Conservation (phyloP, 2,888 invertebrate species). For the Cyclophora punctaria region DNA sequence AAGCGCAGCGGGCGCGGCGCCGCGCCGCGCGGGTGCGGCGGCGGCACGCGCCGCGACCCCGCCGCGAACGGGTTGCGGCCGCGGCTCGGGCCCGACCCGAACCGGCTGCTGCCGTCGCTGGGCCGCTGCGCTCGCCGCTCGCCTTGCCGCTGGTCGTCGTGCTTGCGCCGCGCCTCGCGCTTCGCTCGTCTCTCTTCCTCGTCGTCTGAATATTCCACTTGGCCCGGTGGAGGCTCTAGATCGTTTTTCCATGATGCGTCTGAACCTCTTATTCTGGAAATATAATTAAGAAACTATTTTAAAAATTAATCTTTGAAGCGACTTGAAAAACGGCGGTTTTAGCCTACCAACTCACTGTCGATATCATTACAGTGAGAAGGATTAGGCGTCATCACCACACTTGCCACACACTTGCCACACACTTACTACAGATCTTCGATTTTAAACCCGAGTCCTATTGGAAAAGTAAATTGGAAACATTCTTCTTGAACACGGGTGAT, state of each 20-base stretch:
- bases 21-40: conserved; percentile 37
- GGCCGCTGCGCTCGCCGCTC: conserved; percentile 29
- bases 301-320: too few species aligned
- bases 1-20: conserved; percentile 32
- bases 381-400: too few species aligned
- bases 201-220: conserved; percentile 90
- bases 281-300: too few species aligned
- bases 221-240: conserved; percentile 85
- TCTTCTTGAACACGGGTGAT: too few species aligned
- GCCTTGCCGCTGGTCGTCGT: conserved; percentile 25
- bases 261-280: conserved; percentile 82
- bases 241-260: conserved; percentile 94
- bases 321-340: too few species aligned
- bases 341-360: too few species aligned
- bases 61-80: conserved; percentile 50
- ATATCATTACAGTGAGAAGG: too few species aligned
- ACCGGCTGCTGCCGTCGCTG: conserved; percentile 57
- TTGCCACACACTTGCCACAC: too few species aligned
- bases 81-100: conserved; percentile 53
- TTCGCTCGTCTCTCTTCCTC: conserved; percentile 82
- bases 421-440: too few species aligned
- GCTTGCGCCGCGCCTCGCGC: conserved; percentile 29
- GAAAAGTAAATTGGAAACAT: too few species aligned
- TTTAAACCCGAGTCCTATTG: too few species aligned
- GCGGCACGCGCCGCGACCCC: conserved; percentile 35